Base-by-base conservation (phyloP, 1,140 invertebrate genomes). In the Rhopalosiphum padi region DNA sequence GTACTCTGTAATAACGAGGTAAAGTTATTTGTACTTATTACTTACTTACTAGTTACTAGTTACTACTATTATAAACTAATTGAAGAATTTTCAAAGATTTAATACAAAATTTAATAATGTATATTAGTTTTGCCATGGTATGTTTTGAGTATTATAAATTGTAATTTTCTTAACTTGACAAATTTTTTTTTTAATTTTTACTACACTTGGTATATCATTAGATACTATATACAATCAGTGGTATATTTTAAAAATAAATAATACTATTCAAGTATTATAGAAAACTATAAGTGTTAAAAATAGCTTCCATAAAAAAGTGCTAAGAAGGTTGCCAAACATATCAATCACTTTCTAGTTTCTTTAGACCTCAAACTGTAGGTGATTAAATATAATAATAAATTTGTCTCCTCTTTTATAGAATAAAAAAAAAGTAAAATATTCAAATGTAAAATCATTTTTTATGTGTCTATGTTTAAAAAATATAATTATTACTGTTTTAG, bases 1-100 rank as follows among this genome's bases (percentile, higher is more conserved):
- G 83, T 94, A 30, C 51, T 94, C 1, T n/a, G 90, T 43, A 92
- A 94, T n/a, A 77, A 92, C 21, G 94, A 94, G 85, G 94, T 94
- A 48, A 89, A 30, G 4, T 30, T 30, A 86, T 46, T 7, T n/a
- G 60, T 77, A n/a, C 30, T 18, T 9, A 60, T 8, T 30, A 60
- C 25, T 4, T 11, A 68, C 60, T 77, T 77, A 77, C 30, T n/a
- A n/a, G 41, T 77, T 77, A 77, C 30, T n/a, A n/a, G 41, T 60
- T 77, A 77, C 30, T n/a, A n/a, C 11, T n/a, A 68, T n/a, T 68
- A n/a, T 35, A 15, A 77, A 0, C 15, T n/a, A n/a, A n/a, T n/a
- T n/a, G 18, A n/a, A 6, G 15, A n/a, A 18, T 77, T 77, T 77
- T n/a, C 60, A 6, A 77, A n/a, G 15, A 7, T 77, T 18, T 77